Evolutionary conservation across 2,888 invertebrate genomes (phyloP).

Genomic region (Ornithoptera priamus): DNA sequence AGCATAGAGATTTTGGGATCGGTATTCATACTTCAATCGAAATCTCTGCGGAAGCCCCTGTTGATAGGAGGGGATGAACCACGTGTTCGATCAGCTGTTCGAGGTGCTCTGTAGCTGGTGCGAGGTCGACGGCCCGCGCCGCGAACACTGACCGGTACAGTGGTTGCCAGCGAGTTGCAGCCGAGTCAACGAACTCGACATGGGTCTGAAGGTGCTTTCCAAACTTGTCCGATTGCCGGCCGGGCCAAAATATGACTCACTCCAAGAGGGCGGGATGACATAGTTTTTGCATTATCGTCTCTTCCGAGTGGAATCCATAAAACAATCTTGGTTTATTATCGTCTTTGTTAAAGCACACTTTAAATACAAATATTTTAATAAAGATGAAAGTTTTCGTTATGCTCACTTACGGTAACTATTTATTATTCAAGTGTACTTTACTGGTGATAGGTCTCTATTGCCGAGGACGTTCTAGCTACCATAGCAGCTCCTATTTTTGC

Average conservation of each 20-base stretch:
- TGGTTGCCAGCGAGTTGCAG: constrained; percentile 44
- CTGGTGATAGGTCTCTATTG: too few relatives aligned
- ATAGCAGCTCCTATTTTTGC: too few relatives aligned
- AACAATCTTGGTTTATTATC: neutral
- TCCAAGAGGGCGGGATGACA: constrained; percentile 30
- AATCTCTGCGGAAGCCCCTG: neutral
- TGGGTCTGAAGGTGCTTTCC: constrained; percentile 24
- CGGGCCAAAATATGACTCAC: constrained; percentile 34
- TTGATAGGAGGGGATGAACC: constrained; percentile 31
- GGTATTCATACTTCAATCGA: too few relatives aligned
- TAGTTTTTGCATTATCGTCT: neutral
- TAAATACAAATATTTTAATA: neutral
- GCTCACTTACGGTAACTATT: too few relatives aligned
- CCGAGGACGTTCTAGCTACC: too few relatives aligned
- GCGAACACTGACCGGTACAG: constrained; percentile 38
- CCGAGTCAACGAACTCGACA: constrained; percentile 47
- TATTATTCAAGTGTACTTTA: too few relatives aligned
- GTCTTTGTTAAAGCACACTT: neutral
- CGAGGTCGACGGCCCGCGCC: constrained; percentile 39
- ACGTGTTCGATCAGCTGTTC: constrained; percentile 44
- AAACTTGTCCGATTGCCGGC: constrained; percentile 31
- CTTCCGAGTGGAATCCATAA: neutral
- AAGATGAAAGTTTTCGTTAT: neutral
- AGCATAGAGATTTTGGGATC: too few relatives aligned
- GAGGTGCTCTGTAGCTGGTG: constrained; percentile 17